phyloP scores from a whole-genome alignment of 2,888 invertebrate genomes.

The Hyposoter dolosus region DNA sequence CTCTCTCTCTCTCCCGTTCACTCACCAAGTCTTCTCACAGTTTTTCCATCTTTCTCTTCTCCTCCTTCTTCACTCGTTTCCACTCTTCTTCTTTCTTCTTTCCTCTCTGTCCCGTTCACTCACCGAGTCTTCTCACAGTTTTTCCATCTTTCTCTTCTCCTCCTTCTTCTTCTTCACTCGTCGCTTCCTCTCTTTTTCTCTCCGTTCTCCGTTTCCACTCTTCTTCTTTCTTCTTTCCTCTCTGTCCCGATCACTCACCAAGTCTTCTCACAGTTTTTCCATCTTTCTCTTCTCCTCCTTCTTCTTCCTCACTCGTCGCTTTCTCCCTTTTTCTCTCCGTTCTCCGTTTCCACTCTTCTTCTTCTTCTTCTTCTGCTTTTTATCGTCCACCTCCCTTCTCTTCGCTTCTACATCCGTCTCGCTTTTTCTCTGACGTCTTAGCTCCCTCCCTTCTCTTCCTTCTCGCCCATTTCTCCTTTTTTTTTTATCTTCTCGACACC shows the following conservation, averaged over 20 bases:
- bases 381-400: conserved; percentile 30
- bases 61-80: conserved; percentile 10
- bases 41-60: conserved; percentile 37
- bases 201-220: conserved; percentile 31
- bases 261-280: conserved; percentile 23
- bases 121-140: conserved; percentile 15
- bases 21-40: conserved; percentile 23
- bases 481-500: conserved; percentile 1
- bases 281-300: conserved; percentile 20
- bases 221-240: conserved; percentile 54
- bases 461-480: neutral
- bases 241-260: conserved; percentile 61
- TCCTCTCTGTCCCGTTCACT: conserved; percentile 64
- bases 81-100: conserved; percentile 53
- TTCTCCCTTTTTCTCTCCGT: conserved; percentile 26
- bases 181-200: neutral
- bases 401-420: conserved; percentile 33
- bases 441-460: neutral
- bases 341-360: conserved; percentile 49
- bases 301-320: neutral
- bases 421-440: neutral
- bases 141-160: conserved; percentile 34
- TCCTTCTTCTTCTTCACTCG: conserved; percentile 27
- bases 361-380: conserved; percentile 32
- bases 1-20: conserved; percentile 68